Base-by-base conservation (phyloP, 2,888 invertebrate species). In the Lutraria lutraria region DNA sequence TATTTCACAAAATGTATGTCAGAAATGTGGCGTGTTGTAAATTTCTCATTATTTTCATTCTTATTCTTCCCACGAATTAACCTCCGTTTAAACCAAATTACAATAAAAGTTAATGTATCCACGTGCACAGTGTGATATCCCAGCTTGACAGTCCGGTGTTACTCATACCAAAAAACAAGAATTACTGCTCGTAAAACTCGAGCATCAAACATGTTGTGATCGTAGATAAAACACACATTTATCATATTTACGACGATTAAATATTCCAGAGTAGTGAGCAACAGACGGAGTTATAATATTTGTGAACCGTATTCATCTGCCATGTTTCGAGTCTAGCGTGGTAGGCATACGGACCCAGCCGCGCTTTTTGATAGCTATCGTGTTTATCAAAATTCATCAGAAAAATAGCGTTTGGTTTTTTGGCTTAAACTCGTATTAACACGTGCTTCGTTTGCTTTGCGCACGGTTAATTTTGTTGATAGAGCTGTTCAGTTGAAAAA, bases 181-280 rank as follows among this genome's bases (percentile, higher is more conserved):
- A 68, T 68, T 68, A 68, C 25, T 68, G 63, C 63, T 68, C 63
- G 25, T 68, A 68, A 68, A 68, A 12, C 63, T n/a, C 63, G 63
- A 68, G 63, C 25, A 68, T 25, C 8, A 6, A 25, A 25, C 63
- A 68, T 25, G 63, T 6, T 25, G n/a, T 68, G 25, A 68, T 68
- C 8, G 25, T 10, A 68, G 63, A 68, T 68, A 68, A 68, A 25
- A 68, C 63, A 68, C n/a, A 68, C 25, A 68, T 25, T 68, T 68
- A 68, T 68, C 63, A 68, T 68, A 68, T 68, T 68, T 68, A 68
- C 10, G n/a, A 68, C 25, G 25, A 25, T 68, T 25, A 43, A 68
- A 6, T 68, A n/a, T 25, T 25, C 25, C 25, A 0, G 63, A 68
- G 63, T 25, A 4, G 25, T 25, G 63, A 68, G 63, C 63, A 25